phyloP scores from a whole-genome alignment of 1,140 invertebrate species.

The Penaeus japonicus region DNA sequence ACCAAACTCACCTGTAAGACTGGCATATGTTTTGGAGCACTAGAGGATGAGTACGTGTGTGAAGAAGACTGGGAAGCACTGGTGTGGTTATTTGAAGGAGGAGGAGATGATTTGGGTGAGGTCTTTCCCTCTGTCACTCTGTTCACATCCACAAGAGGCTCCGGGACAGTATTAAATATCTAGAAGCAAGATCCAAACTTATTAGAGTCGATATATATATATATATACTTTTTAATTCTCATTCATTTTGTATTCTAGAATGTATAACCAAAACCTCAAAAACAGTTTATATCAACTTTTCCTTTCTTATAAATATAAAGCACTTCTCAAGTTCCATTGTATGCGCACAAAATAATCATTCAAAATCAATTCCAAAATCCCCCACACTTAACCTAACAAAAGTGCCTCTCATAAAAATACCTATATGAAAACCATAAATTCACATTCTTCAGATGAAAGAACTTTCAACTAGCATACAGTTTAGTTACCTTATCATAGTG shows the following conservation, averaged over 20 bases:
- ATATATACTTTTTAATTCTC: too few species aligned
- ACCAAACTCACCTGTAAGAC: conserved; percentile 36
- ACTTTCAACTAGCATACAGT: neutral
- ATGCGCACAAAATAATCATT: too few species aligned
- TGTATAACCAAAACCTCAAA: too few species aligned
- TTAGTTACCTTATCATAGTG: conserved; percentile 81
- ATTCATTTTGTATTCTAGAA: too few species aligned
- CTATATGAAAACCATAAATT: too few species aligned
- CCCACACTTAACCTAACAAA: too few species aligned
- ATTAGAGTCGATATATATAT: too few species aligned
- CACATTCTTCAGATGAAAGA: neutral
- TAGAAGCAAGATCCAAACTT: conserved; percentile 52
- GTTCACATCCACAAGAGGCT: conserved; percentile 42
- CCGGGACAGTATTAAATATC: conserved; percentile 67
- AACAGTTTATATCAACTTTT: too few species aligned
- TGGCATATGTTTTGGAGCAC: conserved; percentile 36
- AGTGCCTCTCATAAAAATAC: too few species aligned
- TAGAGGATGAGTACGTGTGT: conserved; percentile 12
- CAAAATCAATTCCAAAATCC: too few species aligned
- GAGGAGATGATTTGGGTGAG: conserved; percentile 24
- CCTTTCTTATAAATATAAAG: too few species aligned
- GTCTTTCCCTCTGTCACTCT: conserved; percentile 24
- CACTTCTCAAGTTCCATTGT: too few species aligned
- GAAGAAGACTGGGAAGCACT: neutral
- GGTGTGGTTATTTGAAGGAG: conserved; percentile 6